These are phyloP conservation scores for Peromyscus nudipes DNA, from an alignment of 2,797 vertebrate species.

Conservation along the genomic window DNA sequence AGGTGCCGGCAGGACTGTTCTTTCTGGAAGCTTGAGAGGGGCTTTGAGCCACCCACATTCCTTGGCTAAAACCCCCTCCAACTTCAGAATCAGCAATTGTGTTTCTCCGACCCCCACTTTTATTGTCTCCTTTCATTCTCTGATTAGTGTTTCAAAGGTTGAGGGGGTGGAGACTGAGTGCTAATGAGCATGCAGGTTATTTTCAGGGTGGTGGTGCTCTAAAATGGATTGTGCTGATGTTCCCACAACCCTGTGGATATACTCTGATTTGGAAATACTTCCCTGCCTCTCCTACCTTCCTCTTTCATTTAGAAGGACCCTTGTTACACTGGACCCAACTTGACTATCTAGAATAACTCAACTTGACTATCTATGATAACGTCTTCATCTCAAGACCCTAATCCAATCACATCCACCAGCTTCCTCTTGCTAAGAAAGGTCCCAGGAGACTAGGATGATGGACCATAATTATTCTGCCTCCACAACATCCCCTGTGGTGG, in stretches of 20 bases:
- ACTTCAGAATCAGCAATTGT: not conserved
- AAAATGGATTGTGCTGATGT: not conserved
- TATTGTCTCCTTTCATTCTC: not conserved
- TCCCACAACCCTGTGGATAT: not conserved
- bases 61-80: not conserved
- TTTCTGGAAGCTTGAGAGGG: not conserved
- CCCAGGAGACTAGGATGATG: not conserved
- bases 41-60: not conserved
- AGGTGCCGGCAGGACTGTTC: not conserved
- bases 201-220: not conserved
- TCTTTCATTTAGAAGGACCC: not conserved
- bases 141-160: not conserved
- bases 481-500: too few species aligned
- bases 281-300: not conserved
- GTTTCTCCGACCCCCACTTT: not conserved
- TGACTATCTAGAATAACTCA: not conserved
- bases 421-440: not conserved
- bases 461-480: not conserved
- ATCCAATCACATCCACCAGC: not conserved
- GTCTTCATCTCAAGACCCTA: not conserved
- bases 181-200: not conserved
- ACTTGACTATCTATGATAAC: not conserved
- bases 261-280: not conserved
- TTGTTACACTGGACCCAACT: not conserved
- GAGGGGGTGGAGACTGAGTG: not conserved